Base-by-base conservation (phyloP, 2,797 vertebrate species). In the Morus bassanus region DNA sequence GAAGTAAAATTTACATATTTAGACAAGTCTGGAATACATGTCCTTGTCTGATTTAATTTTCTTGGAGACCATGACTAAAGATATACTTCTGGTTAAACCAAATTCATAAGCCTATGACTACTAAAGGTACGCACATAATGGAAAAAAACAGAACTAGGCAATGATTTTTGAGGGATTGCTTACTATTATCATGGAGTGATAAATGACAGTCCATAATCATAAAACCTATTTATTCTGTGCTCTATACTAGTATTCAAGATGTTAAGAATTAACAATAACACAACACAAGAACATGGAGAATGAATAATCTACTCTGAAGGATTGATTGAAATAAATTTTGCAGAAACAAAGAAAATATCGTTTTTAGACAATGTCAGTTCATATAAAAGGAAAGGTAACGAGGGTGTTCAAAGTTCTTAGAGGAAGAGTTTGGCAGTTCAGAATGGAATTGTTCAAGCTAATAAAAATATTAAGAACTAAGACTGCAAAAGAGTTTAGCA, bases 1-100 rank as follows among this genome's bases (percentile, higher is more conserved):
- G 50, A 78, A 90, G 43, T 91, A 94, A 93, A 95, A 92, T 64
- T 72, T 83, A 89, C 50, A 53, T 88, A 72, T 92, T 96, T 93
- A 68, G 56, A 64, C 24, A 61, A 79, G 43, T 13, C n/a, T 91
- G 88, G 51, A 91, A 94, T 89, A 88, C 7, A 15, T 65, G 54
- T 92, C 21, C 54, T 30, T 61, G 51, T 76, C 54, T 88, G 53
- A 84, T 79, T 89, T 91, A 12, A 91, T 92, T 94, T 96, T 85
- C 50, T 83, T 93, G 59, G 53, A 84, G 23, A 72, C 8, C 46
- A 51, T 33, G 37, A 68, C 37, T 74, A 63, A 89, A 92, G 31
- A 69, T 68, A 57, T 23, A 46, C 18, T 78, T 88, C 57, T 92
- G 77, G 17, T 85, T 92, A 77, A 84, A 81, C 21, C 18, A 88